These are phyloP conservation scores for Maniola jurtina DNA, from an alignment of 1,140 invertebrate genomes.

Conservation along the genomic window DNA sequence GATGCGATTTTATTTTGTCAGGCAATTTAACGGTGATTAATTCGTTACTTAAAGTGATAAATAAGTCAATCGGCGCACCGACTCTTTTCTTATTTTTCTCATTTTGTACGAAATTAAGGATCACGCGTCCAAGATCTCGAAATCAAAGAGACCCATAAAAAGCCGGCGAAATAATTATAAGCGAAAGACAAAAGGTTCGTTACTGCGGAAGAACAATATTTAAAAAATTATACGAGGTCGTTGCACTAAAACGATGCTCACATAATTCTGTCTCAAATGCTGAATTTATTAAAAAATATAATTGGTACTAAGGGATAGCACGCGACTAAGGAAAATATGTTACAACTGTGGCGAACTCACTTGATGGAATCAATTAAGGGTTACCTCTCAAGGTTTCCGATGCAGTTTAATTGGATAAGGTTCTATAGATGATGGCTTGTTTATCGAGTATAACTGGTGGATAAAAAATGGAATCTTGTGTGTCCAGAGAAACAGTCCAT, in stretches of 20 bases:
- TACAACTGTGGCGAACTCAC: slow-evolving; percentile 36
- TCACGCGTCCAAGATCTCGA: slow-evolving; percentile 9
- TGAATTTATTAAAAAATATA: slow-evolving; percentile 47
- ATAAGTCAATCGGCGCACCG: slow-evolving; percentile 39
- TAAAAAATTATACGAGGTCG: slow-evolving; percentile 33
- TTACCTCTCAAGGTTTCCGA: background rate
- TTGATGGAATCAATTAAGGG: background rate
- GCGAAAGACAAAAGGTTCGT: slow-evolving; percentile 27
- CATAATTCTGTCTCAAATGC: slow-evolving; percentile 34
- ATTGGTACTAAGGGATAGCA: slow-evolving; percentile 40
- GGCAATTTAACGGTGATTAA: slow-evolving; percentile 50
- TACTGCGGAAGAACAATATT: slow-evolving; percentile 21
- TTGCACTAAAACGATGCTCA: slow-evolving; percentile 27
- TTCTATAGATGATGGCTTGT: slow-evolving; percentile 55
- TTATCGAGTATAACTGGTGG: slow-evolving; percentile 53
- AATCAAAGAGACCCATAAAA: slow-evolving; percentile 27
- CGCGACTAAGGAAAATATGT: slow-evolving; percentile 31
- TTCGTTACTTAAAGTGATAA: slow-evolving; percentile 44
- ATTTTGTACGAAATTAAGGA: background rate
- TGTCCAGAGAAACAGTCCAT: slow-evolving; percentile 51
- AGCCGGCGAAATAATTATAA: slow-evolving; percentile 29
- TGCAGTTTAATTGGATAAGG: slow-evolving; percentile 30
- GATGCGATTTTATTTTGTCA: slow-evolving; percentile 52
- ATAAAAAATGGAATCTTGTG: slow-evolving; percentile 61
- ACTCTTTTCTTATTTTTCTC: background rate